Percentiles rank a stretch among this genome's conserved stretches.
Evolutionary conservation across 2,888 invertebrate genomes (phyloP).

Genomic region (Chesias legatella): DNA sequence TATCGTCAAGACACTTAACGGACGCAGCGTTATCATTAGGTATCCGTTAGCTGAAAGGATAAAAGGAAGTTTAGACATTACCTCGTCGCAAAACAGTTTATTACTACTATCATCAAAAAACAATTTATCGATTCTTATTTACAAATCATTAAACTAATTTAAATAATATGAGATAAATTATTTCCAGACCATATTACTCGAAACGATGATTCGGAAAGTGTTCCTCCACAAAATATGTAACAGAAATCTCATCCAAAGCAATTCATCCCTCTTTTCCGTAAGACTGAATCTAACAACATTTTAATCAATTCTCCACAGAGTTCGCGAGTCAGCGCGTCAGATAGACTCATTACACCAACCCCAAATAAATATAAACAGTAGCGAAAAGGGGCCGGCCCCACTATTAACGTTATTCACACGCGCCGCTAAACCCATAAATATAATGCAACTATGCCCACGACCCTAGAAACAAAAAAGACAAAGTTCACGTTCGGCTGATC

Average conservation of each 20-base stretch:
- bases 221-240: conserved; percentile 54
- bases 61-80: too few relatives aligned
- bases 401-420: conserved; percentile 79
- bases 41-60: too few relatives aligned
- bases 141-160: too few relatives aligned
- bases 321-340: conserved; percentile 77
- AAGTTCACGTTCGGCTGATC: conserved; percentile 67
- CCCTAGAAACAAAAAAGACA: conserved; percentile 69
- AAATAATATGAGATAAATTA: too few relatives aligned
- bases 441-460: conserved; percentile 59
- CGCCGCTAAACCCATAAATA: conserved; percentile 76
- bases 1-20: too few relatives aligned
- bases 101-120: too few relatives aligned
- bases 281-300: conserved; percentile 76
- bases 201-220: not conserved
- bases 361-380: conserved; percentile 80
- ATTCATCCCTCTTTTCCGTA: conserved; percentile 67
- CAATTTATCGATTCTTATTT: too few relatives aligned
- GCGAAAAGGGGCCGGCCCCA: conserved; percentile 68
- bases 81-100: too few relatives aligned
- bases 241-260: conserved; percentile 57
- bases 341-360: conserved; percentile 77
- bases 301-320: conserved; percentile 79
- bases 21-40: too few relatives aligned
- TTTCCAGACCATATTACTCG: too few relatives aligned